A percentile compares a stretch with the other conserved stretches of the same genome.
Conservation (phyloP, 2,113 vertebrate genomes). For the Balaeniceps rex region DNA sequence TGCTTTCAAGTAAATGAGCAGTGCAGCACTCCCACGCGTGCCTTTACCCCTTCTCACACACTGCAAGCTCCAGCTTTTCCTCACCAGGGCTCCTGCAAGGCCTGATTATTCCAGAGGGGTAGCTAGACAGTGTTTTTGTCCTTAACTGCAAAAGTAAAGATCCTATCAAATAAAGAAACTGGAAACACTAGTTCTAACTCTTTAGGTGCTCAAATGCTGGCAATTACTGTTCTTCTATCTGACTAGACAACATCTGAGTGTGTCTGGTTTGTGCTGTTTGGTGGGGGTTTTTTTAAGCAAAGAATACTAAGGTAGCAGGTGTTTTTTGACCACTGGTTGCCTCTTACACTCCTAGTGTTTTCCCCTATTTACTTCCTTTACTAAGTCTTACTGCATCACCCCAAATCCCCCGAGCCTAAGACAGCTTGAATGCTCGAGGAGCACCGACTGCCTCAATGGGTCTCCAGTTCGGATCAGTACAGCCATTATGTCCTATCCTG, state of each 20-base stretch:
- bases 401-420: neutral
- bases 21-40: neutral
- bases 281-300: neutral
- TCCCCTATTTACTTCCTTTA: neutral
- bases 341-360: neutral
- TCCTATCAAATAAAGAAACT: neutral
- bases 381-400: neutral
- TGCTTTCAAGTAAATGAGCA: neutral
- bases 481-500: neutral
- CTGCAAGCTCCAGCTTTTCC: neutral
- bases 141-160: neutral
- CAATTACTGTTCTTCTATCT: neutral
- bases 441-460: accelerated
- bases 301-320: neutral
- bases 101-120: neutral
- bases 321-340: neutral
- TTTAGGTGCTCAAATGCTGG: neutral
- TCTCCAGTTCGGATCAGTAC: neutral
- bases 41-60: neutral
- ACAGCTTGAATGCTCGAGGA: neutral
- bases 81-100: neutral
- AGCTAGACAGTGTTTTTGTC: neutral
- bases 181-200: neutral
- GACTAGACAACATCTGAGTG: neutral
- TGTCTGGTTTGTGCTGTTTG: neutral